phyloP scores from a whole-genome alignment of 1,140 invertebrate genomes.

The Tetranychus urticae region DNA sequence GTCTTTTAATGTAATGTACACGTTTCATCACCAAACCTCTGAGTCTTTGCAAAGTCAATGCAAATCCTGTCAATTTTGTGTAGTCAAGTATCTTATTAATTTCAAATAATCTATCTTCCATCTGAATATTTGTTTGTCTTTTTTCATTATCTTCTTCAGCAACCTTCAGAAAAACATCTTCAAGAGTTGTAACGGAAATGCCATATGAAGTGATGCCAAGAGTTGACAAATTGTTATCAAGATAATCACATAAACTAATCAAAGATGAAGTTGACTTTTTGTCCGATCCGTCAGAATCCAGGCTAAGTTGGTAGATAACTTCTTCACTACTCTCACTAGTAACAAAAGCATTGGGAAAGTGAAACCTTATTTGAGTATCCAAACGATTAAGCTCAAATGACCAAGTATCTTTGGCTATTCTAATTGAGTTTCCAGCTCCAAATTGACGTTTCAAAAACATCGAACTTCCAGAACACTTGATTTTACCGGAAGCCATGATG shows the following conservation, averaged over 20 bases:
- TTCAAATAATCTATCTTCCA: too few relatives aligned
- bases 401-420: constrained; percentile 8
- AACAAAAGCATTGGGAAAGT: neutral
- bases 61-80: too few relatives aligned
- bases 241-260: constrained; percentile 27
- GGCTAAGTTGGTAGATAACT: neutral
- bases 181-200: constrained; percentile 51
- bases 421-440: constrained; percentile 14
- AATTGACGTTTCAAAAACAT: constrained; percentile 29
- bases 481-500: constrained; percentile 28
- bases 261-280: neutral
- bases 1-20: constrained; percentile 12
- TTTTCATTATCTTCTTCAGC: neutral
- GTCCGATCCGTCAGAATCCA: neutral
- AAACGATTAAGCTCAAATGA: neutral
- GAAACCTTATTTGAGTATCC: neutral
- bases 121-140: too few relatives aligned
- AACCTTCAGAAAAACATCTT: constrained; percentile 37
- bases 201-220: constrained; percentile 47
- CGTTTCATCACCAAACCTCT: constrained; percentile 11
- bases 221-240: constrained; percentile 32
- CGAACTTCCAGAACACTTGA: constrained; percentile 26
- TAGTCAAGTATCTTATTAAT: too few relatives aligned
- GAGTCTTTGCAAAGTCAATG: constrained; percentile 1
- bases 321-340: neutral